Conservation (phyloP, 1,140 invertebrate species). For the Galleria mellonella region DNA sequence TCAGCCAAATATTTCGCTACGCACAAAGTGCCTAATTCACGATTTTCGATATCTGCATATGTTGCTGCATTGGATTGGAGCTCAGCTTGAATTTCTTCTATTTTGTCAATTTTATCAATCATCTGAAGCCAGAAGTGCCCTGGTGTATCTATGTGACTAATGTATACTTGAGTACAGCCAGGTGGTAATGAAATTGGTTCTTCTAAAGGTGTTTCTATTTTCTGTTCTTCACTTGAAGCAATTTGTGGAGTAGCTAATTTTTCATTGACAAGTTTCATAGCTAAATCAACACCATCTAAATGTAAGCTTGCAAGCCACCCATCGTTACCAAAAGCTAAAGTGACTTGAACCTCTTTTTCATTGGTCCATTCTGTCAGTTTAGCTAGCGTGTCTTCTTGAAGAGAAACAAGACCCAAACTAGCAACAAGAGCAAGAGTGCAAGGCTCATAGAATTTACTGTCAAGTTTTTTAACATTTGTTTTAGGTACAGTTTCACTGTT, state of each 20-base stretch:
- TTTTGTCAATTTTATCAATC: constrained; percentile 60
- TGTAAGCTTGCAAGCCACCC: constrained; percentile 60
- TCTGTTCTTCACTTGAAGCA: constrained; percentile 19
- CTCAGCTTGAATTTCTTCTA: constrained; percentile 75
- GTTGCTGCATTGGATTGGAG: constrained; percentile 74
- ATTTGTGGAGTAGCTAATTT: constrained; percentile 48
- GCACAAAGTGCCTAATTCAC: constrained; percentile 80
- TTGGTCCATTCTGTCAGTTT: constrained; percentile 54
- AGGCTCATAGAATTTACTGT: constrained; percentile 73
- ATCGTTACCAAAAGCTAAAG: constrained; percentile 45
- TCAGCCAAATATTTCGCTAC: constrained; percentile 84
- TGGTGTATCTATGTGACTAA: constrained; percentile 80
- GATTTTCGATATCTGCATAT: constrained; percentile 70
- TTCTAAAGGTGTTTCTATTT: constrained; percentile 14
- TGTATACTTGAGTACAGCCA: constrained; percentile 68
- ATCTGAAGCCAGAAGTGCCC: constrained; percentile 81
- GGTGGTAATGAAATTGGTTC: constrained; percentile 47
- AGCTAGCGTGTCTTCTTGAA: constrained; percentile 35
- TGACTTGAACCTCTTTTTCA: constrained; percentile 59
- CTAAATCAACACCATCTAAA: constrained; percentile 49
- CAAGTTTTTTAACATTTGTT: constrained; percentile 69
- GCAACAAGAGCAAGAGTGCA: constrained; percentile 74
- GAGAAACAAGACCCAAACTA: constrained; percentile 42
- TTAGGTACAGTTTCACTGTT: constrained; percentile 78
- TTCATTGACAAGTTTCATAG: constrained; percentile 56